phyloP scores from a whole-genome alignment of 2,113 vertebrate genomes.

The Tachysurus fulvidraco region DNA sequence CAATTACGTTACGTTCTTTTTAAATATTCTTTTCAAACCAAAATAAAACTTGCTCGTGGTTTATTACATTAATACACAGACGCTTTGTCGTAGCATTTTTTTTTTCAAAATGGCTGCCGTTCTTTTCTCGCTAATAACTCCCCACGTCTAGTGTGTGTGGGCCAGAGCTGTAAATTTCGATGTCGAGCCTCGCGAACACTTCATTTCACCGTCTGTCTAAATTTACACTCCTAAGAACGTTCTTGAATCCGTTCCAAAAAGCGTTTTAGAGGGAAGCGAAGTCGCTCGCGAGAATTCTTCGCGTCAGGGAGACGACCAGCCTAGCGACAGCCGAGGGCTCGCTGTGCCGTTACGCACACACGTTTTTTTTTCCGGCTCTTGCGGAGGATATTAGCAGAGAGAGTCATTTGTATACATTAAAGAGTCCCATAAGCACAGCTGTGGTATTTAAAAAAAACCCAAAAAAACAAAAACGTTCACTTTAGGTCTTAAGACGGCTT shows the following conservation, averaged over 20 bases:
- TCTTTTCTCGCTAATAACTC: not conserved
- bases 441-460: not conserved
- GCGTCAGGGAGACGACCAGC: slow-evolving; percentile 30
- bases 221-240: slow-evolving; percentile 49
- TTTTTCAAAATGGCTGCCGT: slow-evolving; percentile 7
- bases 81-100: no score
- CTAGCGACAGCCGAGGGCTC: not conserved
- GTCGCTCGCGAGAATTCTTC: slow-evolving; percentile 33
- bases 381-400: not conserved
- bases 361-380: not conserved
- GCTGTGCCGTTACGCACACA: not conserved
- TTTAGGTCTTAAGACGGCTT: not conserved
- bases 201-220: slow-evolving; percentile 25
- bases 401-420: slow-evolving; percentile 21
- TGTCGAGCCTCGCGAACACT: slow-evolving; percentile 17
- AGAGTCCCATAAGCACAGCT: not conserved
- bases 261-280: slow-evolving; percentile 57
- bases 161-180: slow-evolving; percentile 30
- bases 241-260: slow-evolving; percentile 61
- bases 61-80: not conserved
- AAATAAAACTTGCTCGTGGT: no score
- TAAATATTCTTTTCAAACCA: no score
- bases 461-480: not conserved
- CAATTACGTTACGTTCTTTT: no score
- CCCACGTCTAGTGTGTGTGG: not conserved